Conservation (phyloP, 2,888 invertebrate genomes). For the Rapana venosa region DNA sequence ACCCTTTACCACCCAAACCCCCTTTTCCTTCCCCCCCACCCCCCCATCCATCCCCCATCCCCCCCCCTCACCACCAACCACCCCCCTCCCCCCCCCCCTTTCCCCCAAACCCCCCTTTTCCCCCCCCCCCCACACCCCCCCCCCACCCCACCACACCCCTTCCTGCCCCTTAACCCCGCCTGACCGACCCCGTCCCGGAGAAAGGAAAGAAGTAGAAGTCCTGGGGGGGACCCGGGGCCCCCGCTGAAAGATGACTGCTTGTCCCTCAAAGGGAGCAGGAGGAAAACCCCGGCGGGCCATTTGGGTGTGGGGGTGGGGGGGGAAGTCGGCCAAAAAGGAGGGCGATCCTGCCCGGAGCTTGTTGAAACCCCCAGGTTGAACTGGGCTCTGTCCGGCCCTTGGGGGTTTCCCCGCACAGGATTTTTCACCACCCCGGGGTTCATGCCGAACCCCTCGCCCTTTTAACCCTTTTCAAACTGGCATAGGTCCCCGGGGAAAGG, state of each 20-base stretch:
- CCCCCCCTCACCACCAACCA: not conserved
- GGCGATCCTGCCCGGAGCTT: constrained; percentile 2
- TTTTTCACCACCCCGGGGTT: not conserved
- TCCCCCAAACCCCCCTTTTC: not conserved
- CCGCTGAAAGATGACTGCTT: not conserved
- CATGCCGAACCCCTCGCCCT: not conserved
- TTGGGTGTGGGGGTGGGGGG: not conserved
- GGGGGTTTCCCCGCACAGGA: not conserved
- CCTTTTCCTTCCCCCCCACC: no score
- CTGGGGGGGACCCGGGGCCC: not conserved
- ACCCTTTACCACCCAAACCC: not conserved
- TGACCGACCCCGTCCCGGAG: not conserved
- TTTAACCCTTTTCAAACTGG: no score
- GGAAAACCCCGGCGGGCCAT: not conserved
- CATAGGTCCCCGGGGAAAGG: no score
- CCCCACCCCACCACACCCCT: not conserved
- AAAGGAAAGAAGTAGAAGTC: constrained; percentile 21
- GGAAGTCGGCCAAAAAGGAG: not conserved
- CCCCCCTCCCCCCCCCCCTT: not conserved
- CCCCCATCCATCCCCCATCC: not conserved
- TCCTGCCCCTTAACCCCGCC: not conserved
- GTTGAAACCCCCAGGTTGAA: not conserved
- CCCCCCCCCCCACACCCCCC: not conserved
- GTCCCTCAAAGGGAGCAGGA: not conserved
- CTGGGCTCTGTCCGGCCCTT: not conserved